Conservation (phyloP, 2,888 invertebrate species). For the Lissonota sp. region DNA sequence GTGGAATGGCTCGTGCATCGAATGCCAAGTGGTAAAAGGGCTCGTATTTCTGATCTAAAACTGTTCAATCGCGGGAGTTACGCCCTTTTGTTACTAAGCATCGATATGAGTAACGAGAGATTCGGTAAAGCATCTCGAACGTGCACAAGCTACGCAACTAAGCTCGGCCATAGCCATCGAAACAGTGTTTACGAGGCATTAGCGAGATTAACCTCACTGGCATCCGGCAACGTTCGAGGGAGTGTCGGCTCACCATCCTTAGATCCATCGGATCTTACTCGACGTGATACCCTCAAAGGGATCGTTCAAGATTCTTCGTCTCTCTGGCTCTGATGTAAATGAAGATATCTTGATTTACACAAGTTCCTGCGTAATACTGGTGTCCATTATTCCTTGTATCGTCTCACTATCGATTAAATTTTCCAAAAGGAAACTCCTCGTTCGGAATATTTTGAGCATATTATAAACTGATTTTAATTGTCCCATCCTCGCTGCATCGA, state of each 20-base stretch:
- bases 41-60: too few species aligned
- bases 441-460: neutral
- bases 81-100: too few species aligned
- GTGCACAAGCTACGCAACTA: slow-evolving; percentile 14
- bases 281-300: slow-evolving; percentile 40
- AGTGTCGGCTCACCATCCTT: slow-evolving; percentile 64
- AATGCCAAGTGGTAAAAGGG: too few species aligned
- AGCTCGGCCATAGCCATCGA: slow-evolving; percentile 43
- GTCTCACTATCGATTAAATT: neutral
- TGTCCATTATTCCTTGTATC: neutral
- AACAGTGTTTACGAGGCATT: slow-evolving; percentile 76
- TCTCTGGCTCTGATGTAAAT: slow-evolving; percentile 40
- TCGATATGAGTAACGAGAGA: neutral
- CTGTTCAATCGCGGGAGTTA: too few species aligned
- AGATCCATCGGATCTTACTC: slow-evolving; percentile 69
- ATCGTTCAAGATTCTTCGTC: slow-evolving; percentile 42
- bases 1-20: too few species aligned
- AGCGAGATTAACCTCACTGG: slow-evolving; percentile 72
- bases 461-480: too few species aligned
- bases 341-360: slow-evolving; percentile 36
- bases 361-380: slow-evolving; percentile 14
- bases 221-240: slow-evolving; percentile 20
- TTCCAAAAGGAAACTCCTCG: neutral
- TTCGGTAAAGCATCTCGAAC: slow-evolving; percentile 40
- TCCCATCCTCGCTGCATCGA: neutral